Evolutionary conservation across 2,797 vertebrate species (phyloP), one percentile per base, ranked within the genome.

Genomic region (Gobionotothen gibberifrons): DNA sequence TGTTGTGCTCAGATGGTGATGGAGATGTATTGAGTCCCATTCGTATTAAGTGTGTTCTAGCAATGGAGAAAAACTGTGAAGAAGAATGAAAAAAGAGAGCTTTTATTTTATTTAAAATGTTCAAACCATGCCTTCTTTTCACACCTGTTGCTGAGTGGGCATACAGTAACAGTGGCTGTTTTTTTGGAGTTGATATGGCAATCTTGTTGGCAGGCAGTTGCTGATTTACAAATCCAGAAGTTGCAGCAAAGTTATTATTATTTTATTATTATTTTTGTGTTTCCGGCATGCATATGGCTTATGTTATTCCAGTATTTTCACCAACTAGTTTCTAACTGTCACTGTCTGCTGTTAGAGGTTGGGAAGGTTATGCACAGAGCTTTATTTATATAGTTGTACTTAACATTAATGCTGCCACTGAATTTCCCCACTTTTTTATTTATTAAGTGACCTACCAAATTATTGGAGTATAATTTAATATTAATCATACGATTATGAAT

Each of bases 41-140:
- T 26, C 26, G 4, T 26, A 26, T 26, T 26, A 26, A 26, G 26
- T 26, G 26, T 26, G 26, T 26, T 26, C 26, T 26, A 26, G 26
- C 26, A 26, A 26, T 26, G 26, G 13, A 26, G 26, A 26, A 1
- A 26, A 26, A 26, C 26, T 26, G 26, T 26, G 43, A 17, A 56
- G 17, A 56, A 48, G n/a, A 48, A 39, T 6, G 4, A 26, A 47
- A 15, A 7, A 26, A 15, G 14, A 49, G 11, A 17, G 29, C 39
- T 26, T 26, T 26, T 26, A 3, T 26, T 26, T 44, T 9, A n/a
- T 47, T 36, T 55, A n/a, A 66, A 39, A 51, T 17, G 22, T 53
- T 63, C 48, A 43, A 43, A 79, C 21, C 29, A 46, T 10, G 26
- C 40, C 58, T n/a, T 40, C 40, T 9, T 58, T 47, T 61, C 13